phyloP scores from a whole-genome alignment of 2,797 vertebrate genomes.

The Macropus fuliginosus region DNA sequence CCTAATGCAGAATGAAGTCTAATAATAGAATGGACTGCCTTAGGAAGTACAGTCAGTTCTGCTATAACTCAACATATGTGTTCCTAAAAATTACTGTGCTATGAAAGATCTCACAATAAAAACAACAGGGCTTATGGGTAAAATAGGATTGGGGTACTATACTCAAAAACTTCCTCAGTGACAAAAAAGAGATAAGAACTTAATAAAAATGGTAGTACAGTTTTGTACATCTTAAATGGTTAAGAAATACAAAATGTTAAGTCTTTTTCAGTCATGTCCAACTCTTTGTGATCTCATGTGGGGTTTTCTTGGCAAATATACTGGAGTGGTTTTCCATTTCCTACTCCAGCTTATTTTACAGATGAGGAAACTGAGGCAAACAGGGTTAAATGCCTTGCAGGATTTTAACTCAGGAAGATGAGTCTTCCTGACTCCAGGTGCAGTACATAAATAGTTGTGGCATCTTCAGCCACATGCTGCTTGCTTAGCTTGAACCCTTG shows the following conservation, averaged over 20 bases:
- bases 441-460: background rate
- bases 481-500: background rate
- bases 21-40: constrained; percentile 5
- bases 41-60: background rate
- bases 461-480: background rate
- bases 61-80: constrained; percentile 3
- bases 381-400: background rate
- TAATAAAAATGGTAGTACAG: background rate
- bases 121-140: background rate
- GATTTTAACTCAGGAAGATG: background rate
- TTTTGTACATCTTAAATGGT: background rate
- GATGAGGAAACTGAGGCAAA: background rate
- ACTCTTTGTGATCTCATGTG: background rate
- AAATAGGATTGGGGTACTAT: background rate
- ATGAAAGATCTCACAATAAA: background rate
- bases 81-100: constrained; percentile 5
- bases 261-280: background rate
- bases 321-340: background rate
- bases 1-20: background rate
- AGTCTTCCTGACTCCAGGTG: background rate
- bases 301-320: background rate
- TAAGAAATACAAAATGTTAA: background rate
- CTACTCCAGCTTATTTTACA: background rate
- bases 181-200: background rate
- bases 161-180: background rate